A percentile compares a stretch with the other conserved stretches of the same genome.
Evolutionary conservation across 35 echinoderm and acorn worm species (phyloP).

Genomic region (Lytechinus variegatus): DNA sequence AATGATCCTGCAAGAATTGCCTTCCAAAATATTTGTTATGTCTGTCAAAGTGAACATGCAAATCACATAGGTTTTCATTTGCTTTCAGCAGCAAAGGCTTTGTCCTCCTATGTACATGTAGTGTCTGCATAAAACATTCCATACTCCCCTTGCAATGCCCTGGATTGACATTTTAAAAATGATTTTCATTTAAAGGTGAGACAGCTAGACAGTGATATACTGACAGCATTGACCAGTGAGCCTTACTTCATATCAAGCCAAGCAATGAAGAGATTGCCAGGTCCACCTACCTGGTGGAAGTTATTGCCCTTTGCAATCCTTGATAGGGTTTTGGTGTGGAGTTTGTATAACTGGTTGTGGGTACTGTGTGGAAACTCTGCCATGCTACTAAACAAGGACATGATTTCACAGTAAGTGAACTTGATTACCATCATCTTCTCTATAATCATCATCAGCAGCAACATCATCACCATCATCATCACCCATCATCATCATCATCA

Average conservation of each 20-base stretch:
- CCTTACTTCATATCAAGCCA: constrained; percentile 50
- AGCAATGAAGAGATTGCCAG: not conserved
- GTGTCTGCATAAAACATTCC: not conserved
- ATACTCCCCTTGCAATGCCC: not conserved
- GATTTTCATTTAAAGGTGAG: constrained; percentile 54
- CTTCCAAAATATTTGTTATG: too few species aligned
- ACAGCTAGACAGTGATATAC: constrained; percentile 61
- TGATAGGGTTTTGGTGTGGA: constrained; percentile 60
- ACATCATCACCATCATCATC: too few species aligned
- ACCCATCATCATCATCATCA: too few species aligned
- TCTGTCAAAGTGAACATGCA: too few species aligned
- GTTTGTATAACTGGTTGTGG: constrained; percentile 71
- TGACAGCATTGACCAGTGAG: constrained; percentile 78
- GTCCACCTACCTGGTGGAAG: not conserved
- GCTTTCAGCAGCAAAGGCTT: too few species aligned
- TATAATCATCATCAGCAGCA: too few species aligned
- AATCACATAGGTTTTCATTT: too few species aligned
- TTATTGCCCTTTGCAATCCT: constrained; percentile 16
- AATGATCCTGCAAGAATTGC: too few species aligned
- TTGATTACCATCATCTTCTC: not conserved
- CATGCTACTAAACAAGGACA: constrained; percentile 67
- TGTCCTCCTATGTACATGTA: too few species aligned
- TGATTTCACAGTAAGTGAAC: constrained; percentile 38
- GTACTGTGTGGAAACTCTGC: constrained; percentile 76
- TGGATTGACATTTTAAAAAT: not conserved